Evolutionary conservation across 2,888 invertebrate genomes (phyloP), one percentile per base, ranked within the genome.

Genomic region (Rhamnusium bicolor): DNA sequence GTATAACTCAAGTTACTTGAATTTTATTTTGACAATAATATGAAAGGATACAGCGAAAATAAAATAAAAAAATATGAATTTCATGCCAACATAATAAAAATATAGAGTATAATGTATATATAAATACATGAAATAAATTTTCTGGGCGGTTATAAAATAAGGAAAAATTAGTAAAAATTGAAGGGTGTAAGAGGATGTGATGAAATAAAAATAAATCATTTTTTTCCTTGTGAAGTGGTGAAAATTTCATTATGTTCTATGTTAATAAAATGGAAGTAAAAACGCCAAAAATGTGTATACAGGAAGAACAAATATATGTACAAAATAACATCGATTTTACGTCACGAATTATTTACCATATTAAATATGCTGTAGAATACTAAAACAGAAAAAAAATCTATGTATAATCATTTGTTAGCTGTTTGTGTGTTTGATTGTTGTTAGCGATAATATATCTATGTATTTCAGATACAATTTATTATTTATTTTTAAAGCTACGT

Each of bases 1-100:
- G 18, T 21, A 40, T 10, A 63, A 63, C 49, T 51, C 63, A 63
- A 63, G 49, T 63, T 63, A 63, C 63, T 24, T 49, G 47, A 58
- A 18, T 16, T 27, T 27, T 4, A 24, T 24, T 49, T 51, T 16
- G 10, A 63, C 27, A 63, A 29, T 12, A n/a, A 62, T 19, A 18
- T 29, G n/a, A 12, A 24, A 16, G 12, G 27, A 7, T 14, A 63
- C 8, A 63, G 10, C 8, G 40, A 61, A 40, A 8, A 24, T 14
- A 46, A 19, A 16, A 10, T 49, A 63, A n/a, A 51, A 32, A 63
- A 8, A 49, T 62, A 14, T 49, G 27, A 47, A 49, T 27, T 49
- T 62, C 61, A 47, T 61, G 40, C 63, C 19, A 29, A 40, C 2
- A 12, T 32, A 40, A n/a, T n/a, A 40, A 40, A 40, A 40, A n/a